Percentiles rank a stretch among this genome's conserved stretches.
Evolutionary conservation across 2,113 vertebrate species (phyloP).

Genomic region (Rostratula benghalensis): DNA sequence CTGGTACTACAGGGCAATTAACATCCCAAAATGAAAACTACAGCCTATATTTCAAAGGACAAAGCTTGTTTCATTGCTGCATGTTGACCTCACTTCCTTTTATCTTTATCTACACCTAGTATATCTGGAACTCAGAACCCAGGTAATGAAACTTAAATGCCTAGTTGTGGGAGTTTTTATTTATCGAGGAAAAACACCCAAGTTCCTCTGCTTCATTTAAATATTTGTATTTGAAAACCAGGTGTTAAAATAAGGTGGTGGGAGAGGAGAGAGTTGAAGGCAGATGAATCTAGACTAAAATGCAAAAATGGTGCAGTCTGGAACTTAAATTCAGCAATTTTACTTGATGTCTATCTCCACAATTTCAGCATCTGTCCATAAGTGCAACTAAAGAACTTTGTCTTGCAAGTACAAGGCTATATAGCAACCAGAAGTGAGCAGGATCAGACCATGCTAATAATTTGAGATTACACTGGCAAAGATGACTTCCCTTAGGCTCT

Average conservation of each 20-base stretch:
- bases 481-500: background rate
- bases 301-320: background rate
- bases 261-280: background rate
- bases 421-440: background rate
- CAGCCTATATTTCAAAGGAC: background rate
- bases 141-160: background rate
- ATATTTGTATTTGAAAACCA: background rate
- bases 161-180: background rate
- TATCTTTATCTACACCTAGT: background rate
- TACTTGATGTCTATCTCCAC: background rate
- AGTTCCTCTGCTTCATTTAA: background rate
- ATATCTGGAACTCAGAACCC: background rate
- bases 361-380: background rate
- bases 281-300: background rate
- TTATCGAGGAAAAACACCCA: background rate
- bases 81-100: background rate
- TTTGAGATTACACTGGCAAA: background rate
- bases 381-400: background rate
- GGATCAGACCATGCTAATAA: background rate
- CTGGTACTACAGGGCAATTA: slow-evolving; percentile 3
- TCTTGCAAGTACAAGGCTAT: background rate
- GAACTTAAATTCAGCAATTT: background rate
- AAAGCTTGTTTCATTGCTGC: background rate
- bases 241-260: background rate
- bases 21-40: background rate